A percentile compares a stretch with the other conserved stretches of the same genome.
Conservation (phyloP, 1,140 invertebrate species). For the Cydia strobilella region DNA sequence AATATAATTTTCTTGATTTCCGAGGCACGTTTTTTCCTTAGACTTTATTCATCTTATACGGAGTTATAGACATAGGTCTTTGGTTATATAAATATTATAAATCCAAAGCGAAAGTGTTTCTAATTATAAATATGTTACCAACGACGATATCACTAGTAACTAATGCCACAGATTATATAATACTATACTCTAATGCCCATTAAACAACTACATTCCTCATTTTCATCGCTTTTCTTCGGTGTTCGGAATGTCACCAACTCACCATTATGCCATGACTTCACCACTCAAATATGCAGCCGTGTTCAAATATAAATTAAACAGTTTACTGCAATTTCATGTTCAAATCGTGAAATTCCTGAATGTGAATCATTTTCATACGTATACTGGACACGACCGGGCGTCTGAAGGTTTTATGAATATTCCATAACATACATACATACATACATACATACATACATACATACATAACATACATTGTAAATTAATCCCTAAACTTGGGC, state of each 20-base stretch:
- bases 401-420: background rate
- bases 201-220: background rate
- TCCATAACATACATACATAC: too few relatives aligned
- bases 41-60: too few relatives aligned
- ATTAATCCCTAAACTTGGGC: too few relatives aligned
- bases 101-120: background rate
- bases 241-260: background rate
- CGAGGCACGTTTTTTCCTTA: too few relatives aligned
- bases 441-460: too few relatives aligned
- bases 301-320: background rate
- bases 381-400: background rate
- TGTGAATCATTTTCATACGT: conserved; percentile 10
- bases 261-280: background rate
- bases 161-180: too few relatives aligned
- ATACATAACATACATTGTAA: too few relatives aligned
- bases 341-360: conserved; percentile 7
- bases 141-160: background rate
- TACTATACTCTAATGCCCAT: background rate
- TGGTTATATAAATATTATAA: too few relatives aligned
- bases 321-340: conserved; percentile 5
- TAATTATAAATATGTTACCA: background rate
- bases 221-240: background rate
- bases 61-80: too few relatives aligned
- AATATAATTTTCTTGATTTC: too few relatives aligned
- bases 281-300: background rate